Evolutionary conservation across 2,888 invertebrate genomes (phyloP).

Genomic region (Eupelmus urozonus): DNA sequence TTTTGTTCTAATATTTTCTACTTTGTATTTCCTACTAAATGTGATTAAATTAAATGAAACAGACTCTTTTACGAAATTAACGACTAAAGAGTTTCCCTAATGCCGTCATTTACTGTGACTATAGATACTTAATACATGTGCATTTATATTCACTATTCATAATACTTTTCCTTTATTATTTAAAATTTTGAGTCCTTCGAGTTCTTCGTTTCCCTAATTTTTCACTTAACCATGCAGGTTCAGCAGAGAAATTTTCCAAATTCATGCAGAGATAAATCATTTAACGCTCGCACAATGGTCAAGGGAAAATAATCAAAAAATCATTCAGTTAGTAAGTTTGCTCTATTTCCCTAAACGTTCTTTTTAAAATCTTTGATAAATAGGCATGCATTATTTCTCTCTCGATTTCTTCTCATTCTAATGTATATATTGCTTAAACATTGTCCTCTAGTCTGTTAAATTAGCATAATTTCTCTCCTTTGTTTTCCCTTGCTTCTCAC

Average conservation of each 20-base stretch:
- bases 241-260: not conserved
- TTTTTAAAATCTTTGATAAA: slow-evolving; percentile 24
- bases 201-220: too few species aligned
- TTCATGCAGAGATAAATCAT: slow-evolving; percentile 18
- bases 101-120: too few species aligned
- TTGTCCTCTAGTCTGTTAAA: slow-evolving; percentile 10
- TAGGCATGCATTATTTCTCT: slow-evolving; percentile 16
- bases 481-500: slow-evolving; percentile 11
- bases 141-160: not conserved
- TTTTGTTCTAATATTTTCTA: too few species aligned
- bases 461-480: slow-evolving; percentile 29
- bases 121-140: too few species aligned
- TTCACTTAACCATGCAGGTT: too few species aligned
- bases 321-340: slow-evolving; percentile 6
- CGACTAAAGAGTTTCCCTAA: too few species aligned
- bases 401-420: not conserved
- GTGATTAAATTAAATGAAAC: too few species aligned
- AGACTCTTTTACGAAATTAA: too few species aligned
- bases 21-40: too few species aligned
- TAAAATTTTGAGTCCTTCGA: too few species aligned
- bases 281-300: not conserved
- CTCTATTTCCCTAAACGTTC: not conserved
- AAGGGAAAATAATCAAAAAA: not conserved
- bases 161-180: not conserved
- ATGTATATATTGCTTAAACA: slow-evolving; percentile 5